phyloP scores from a whole-genome alignment of 2,888 invertebrate species.

The Uropetala carovei region DNA sequence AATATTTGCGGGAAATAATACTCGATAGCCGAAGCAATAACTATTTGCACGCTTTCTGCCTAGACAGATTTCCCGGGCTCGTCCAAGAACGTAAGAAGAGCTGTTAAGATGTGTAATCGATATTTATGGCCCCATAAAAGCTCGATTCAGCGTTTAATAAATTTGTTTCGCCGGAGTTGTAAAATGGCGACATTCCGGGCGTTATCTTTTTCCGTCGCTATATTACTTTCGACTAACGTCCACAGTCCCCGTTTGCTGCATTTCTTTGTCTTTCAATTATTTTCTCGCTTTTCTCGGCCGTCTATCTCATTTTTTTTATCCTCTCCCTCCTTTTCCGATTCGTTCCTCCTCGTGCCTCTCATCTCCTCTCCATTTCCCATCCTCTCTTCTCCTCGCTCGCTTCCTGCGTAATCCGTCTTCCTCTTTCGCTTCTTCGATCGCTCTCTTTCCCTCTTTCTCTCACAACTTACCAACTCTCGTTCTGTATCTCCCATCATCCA shows the following conservation, averaged over 20 bases:
- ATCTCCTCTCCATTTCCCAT: neutral
- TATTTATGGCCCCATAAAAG: slow-evolving; percentile 7
- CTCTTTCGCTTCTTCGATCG: neutral
- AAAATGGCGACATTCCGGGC: neutral
- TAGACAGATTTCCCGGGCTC: neutral
- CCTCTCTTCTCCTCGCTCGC: neutral
- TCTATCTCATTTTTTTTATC: neutral
- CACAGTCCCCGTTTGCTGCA: neutral
- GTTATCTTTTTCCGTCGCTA: neutral
- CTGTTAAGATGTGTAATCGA: slow-evolving; percentile 19
- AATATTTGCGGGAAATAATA: neutral
- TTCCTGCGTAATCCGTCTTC: neutral
- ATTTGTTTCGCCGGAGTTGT: neutral
- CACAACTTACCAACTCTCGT: neutral
- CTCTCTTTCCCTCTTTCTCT: neutral
- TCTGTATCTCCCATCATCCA: neutral
- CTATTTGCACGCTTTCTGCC: too few relatives aligned
- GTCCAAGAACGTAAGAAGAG: neutral
- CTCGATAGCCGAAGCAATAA: neutral
- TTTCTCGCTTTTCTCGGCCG: neutral
- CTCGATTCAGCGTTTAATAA: slow-evolving; percentile 15
- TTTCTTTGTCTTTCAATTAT: neutral
- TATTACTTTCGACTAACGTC: neutral
- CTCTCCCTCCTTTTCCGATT: neutral
- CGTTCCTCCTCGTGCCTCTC: neutral